Evolutionary conservation across 2,888 invertebrate genomes (phyloP), one percentile per base, ranked within the genome.

Genomic region (Nebria brevicollis): DNA sequence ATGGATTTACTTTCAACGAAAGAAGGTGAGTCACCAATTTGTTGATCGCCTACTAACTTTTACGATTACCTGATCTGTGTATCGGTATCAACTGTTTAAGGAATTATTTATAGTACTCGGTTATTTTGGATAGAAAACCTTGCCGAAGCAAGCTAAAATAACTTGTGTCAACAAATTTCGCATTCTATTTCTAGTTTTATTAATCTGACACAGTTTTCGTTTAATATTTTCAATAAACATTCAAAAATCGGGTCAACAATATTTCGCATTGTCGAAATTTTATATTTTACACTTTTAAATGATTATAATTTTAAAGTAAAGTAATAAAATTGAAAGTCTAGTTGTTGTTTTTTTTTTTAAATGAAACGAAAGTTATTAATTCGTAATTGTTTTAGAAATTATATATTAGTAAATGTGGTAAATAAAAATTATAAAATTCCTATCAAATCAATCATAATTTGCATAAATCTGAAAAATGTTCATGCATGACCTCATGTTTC

Each of bases 21-120:
- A 83, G 86, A 87, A 87, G 89, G 89, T 89, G 88, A 88, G 89
- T 88, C 87, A 88, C 85, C 84, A 73, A 74, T 82, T 43, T 68
- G 80, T 78, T 82, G 82, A 82, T 84, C 83, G 82, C 84, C 85
- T 83, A 86, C 86, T 85, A 72, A 83, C 85, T 85, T 85, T 84
- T 84, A 85, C 68, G 42, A 78, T 77, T 75, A 77, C 72, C 54
- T 77, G 54, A 54, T 54, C 6, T 54, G 54, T 54, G 54, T 13
- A 54, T 54, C 13, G 54, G 41, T 25, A 74, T 26, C 54, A 54
- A 54, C 54, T 54, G 8, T 54, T 54, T 54, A 54, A 54, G 54
- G 54, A 1, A 68, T 68, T 68, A 26, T 68, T n/a, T 25, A 68
- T 25, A 68, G 20, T 0, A 68, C 6, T 5, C 10, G 20, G n/a